Conservation (phyloP, 1,140 invertebrate genomes). For the Muscidifurax raptorellus region DNA sequence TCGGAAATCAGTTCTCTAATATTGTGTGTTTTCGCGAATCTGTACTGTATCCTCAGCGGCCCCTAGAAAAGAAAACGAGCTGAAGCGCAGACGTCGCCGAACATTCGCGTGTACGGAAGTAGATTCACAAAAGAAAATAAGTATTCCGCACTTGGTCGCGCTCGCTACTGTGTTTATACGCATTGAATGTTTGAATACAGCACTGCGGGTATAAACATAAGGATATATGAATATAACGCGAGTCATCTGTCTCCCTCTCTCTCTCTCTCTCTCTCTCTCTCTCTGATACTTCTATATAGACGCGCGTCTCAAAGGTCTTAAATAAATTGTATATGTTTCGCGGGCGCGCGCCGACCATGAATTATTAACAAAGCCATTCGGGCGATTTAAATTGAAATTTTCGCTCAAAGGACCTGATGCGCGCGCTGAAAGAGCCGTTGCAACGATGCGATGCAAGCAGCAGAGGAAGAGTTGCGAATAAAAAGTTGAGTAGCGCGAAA, state of each 20-base stretch:
- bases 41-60: not conserved
- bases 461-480: conserved; percentile 8
- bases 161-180: not conserved
- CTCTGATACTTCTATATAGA: not conserved
- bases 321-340: conserved; percentile 51
- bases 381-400: conserved; percentile 54
- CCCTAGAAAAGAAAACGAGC: not conserved
- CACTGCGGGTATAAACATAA: not conserved
- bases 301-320: conserved; percentile 44
- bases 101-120: too few relatives aligned
- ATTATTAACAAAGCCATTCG: conserved; percentile 53
- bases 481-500: conserved; percentile 37
- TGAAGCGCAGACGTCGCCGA: not conserved
- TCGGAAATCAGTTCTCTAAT: conserved; percentile 29
- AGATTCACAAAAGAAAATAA: conserved; percentile 5
- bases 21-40: not conserved
- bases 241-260: not conserved
- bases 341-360: conserved; percentile 34
- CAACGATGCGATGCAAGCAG: not conserved
- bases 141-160: not conserved
- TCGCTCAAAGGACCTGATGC: conserved; percentile 35
- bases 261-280: not conserved
- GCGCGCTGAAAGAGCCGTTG: not conserved
- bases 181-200: conserved; percentile 35
- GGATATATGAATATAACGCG: conserved; percentile 46